These are phyloP conservation scores for Porites cylindrica DNA, from an alignment of 92 coral and sea anemone species.

Conservation along the genomic window DNA sequence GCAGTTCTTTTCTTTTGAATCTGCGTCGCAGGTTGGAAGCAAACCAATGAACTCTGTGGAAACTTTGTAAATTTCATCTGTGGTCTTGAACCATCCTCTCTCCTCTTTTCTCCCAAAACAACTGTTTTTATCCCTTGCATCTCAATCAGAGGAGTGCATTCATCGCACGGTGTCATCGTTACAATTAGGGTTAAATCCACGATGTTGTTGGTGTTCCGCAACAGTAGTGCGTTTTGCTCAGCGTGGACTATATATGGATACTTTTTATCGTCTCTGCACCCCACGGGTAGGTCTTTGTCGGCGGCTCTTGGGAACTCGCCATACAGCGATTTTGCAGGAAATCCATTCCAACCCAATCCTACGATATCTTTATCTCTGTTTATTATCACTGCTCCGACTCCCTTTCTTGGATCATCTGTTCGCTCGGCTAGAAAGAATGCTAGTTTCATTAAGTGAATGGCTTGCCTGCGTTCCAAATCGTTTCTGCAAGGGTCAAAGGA, in stretches of 20 bases:
- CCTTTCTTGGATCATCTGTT: conserved; percentile 83
- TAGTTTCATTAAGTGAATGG: conserved; percentile 66
- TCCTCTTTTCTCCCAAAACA: not conserved
- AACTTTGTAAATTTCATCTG: not conserved
- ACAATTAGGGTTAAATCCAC: conserved; percentile 72
- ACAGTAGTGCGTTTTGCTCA: conserved; percentile 81
- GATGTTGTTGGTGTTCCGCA: conserved; percentile 68
- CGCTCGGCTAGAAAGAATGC: conserved; percentile 82
- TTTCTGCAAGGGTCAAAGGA: not conserved
- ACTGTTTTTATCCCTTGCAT: conserved; percentile 33
- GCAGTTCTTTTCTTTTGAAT: too few species aligned
- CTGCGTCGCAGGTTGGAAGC: too few species aligned
- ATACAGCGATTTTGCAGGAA: conserved; percentile 80
- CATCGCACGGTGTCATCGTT: conserved; percentile 85
- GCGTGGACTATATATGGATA: conserved; percentile 83
- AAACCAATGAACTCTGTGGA: too few species aligned
- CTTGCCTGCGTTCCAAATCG: conserved; percentile 21
- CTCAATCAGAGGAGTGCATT: conserved; percentile 76
- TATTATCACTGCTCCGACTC: conserved; percentile 82
- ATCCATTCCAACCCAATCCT: conserved; percentile 89
- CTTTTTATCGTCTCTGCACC: conserved; percentile 26
- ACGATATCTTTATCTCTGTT: conserved; percentile 63
- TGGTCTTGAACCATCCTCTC: too few species aligned
- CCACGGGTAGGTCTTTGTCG: conserved; percentile 33
- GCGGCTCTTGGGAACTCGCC: conserved; percentile 92